Conservation (phyloP, 2,888 invertebrate genomes). For the Tolmerus cingulatus region DNA sequence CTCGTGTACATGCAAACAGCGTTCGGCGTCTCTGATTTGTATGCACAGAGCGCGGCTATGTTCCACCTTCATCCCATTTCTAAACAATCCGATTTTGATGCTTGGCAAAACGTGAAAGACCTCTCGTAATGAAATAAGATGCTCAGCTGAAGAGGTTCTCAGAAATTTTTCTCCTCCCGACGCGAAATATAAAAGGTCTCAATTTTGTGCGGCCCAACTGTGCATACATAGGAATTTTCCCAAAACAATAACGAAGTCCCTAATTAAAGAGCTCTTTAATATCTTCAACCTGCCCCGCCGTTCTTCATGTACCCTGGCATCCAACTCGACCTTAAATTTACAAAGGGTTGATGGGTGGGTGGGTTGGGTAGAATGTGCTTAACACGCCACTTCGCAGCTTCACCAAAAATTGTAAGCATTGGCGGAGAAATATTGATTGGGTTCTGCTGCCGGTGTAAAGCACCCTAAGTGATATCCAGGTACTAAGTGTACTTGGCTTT, state of each 20-base stretch:
- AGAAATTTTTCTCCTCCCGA: not conserved
- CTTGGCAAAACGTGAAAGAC: slow-evolving; percentile 10
- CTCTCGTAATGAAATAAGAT: slow-evolving; percentile 19
- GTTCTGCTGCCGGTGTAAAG: not conserved
- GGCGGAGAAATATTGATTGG: not conserved
- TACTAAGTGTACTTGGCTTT: not conserved
- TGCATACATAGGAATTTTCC: not conserved
- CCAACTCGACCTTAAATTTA: not conserved
- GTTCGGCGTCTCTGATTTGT: not conserved
- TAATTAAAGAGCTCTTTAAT: slow-evolving; percentile 18
- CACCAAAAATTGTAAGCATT: not conserved
- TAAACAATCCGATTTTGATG: slow-evolving; percentile 8
- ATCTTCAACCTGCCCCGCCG: not conserved
- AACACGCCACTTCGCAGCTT: not conserved
- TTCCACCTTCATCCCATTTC: not conserved
- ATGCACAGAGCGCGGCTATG: slow-evolving; percentile 1
- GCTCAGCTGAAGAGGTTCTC: not conserved
- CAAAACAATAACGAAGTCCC: not conserved
- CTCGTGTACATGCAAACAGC: not conserved
- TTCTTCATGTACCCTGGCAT: not conserved
- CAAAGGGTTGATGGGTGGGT: not conserved
- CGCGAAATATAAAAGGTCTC: not conserved
- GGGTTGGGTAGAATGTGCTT: not conserved
- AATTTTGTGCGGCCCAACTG: not conserved
- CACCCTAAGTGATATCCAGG: not conserved